A percentile compares a stretch with the other conserved stretches of the same genome.
phyloP scores from a whole-genome alignment of 2,797 vertebrate genomes.

The Premnoplex brunnescens region DNA sequence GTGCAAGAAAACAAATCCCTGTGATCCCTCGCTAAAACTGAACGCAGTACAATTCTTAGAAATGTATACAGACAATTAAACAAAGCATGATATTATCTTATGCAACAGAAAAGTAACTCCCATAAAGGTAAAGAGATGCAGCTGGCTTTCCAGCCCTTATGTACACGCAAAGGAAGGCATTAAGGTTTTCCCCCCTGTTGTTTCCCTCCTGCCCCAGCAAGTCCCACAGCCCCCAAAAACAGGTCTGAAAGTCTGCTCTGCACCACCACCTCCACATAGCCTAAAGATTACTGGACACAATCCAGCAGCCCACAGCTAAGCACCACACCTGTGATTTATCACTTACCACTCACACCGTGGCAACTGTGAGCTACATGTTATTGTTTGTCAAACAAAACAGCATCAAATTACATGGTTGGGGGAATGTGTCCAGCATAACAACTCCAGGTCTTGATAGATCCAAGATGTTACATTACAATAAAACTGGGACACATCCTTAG shows the following conservation, averaged over 20 bases:
- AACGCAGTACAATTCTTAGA: background rate
- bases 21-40: background rate
- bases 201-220: background rate
- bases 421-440: background rate
- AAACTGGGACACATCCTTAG: background rate
- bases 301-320: background rate
- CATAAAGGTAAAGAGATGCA: background rate
- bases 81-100: fast-evolving
- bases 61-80: background rate
- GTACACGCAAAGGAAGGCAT: fast-evolving
- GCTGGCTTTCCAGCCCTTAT: background rate
- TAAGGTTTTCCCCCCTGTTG: background rate
- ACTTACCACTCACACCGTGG: background rate
- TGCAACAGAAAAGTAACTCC: background rate
- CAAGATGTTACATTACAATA: slow-evolving; percentile 3
- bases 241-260: background rate
- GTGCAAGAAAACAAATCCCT: background rate
- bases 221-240: fast-evolving
- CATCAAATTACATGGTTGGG: background rate
- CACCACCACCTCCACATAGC: background rate
- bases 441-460: background rate
- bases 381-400: slow-evolving; percentile 33
- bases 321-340: slow-evolving; percentile 29
- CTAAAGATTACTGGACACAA: background rate
- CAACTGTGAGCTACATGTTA: background rate